Base-by-base conservation (phyloP, 2,113 vertebrate species). In the Protobothrops mucrosquamatus region DNA sequence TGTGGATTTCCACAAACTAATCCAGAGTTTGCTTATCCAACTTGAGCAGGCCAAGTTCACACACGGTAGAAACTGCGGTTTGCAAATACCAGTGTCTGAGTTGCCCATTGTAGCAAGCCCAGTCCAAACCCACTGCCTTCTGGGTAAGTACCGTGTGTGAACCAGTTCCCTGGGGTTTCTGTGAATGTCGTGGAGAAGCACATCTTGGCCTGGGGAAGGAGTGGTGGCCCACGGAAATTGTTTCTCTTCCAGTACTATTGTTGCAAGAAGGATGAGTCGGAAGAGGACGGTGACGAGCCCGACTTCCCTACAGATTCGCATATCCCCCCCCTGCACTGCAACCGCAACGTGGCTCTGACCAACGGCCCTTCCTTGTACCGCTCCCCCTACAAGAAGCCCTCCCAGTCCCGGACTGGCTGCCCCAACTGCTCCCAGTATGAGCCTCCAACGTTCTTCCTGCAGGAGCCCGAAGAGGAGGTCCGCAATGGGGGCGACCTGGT, bases 241-340 rank as follows among this genome's bases (percentile, higher is more conserved):
- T 39, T 64, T 51, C 22, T 0, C 88, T 95, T 48, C 1, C 96
- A 99, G 99, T 99, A 99, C 95, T 99, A 99, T 96, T 99, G 99
- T 97, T 99, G 99, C 98, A 98, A 98, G 97, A 99, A 99, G 96
- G 99, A 99, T 94, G 99, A 99, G 93, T 98, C 98, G 0, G 99
- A 99, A 98, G 99, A 99, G 97, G 99, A 99, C 92, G 99, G 99
- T 97, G 99, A 99, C 97, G 99, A 99, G 98, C 99, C 99, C 0
- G 99, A 99, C 98, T 99, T 99, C 69, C 99, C 98, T 0, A 98
- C 98, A 55, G 99, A 98, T 26, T 97, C 99, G 0, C 98, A 98
- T 96, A 97, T 99, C 94, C 99, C 99, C 0, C 98, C 99, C 0
- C 98, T 98, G 55, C 99, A 98, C 97, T 98, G 98, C 97, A 98